Conservation (phyloP, 2,888 invertebrate species). For the Meteorus cinctellus region DNA sequence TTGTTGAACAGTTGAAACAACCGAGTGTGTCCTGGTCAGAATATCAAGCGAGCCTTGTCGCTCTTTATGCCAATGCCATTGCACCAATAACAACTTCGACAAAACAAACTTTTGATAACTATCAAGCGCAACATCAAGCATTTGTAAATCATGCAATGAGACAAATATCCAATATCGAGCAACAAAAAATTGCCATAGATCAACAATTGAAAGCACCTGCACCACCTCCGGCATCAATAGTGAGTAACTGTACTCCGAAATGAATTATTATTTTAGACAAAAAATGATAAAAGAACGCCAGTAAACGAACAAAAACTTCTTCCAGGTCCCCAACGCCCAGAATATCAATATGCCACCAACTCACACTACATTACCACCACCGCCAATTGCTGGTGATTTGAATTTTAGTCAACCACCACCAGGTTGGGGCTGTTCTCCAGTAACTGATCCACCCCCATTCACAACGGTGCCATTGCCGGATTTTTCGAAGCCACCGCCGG, state of each 20-base stretch:
- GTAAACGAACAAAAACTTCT: background rate
- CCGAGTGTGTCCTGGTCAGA: slow-evolving; percentile 91
- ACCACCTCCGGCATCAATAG: slow-evolving; percentile 69
- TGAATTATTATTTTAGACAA: slow-evolving; percentile 26
- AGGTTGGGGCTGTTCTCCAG: slow-evolving; percentile 74
- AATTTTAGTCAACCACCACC: slow-evolving; percentile 78
- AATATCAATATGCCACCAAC: slow-evolving; percentile 63
- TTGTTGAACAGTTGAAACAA: slow-evolving; percentile 90
- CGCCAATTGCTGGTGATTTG: slow-evolving; percentile 75
- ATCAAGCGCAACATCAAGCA: slow-evolving; percentile 95
- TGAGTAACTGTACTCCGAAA: slow-evolving; percentile 35
- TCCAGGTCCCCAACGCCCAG: slow-evolving; percentile 61
- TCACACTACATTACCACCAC: slow-evolving; percentile 60
- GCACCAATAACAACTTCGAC: slow-evolving; percentile 85
- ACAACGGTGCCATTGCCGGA: slow-evolving; percentile 78
- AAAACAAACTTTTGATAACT: slow-evolving; percentile 89
- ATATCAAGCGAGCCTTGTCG: slow-evolving; percentile 89
- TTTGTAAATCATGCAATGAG: slow-evolving; percentile 93
- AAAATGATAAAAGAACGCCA: background rate
- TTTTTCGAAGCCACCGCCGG: slow-evolving; percentile 90
- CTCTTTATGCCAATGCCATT: slow-evolving; percentile 86
- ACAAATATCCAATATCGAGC: slow-evolving; percentile 89
- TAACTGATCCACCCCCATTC: slow-evolving; percentile 65
- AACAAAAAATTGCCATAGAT: slow-evolving; percentile 83
- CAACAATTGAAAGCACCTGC: slow-evolving; percentile 74